Conservation (phyloP, 2,888 invertebrate genomes). For the Calameuta pallipes region DNA sequence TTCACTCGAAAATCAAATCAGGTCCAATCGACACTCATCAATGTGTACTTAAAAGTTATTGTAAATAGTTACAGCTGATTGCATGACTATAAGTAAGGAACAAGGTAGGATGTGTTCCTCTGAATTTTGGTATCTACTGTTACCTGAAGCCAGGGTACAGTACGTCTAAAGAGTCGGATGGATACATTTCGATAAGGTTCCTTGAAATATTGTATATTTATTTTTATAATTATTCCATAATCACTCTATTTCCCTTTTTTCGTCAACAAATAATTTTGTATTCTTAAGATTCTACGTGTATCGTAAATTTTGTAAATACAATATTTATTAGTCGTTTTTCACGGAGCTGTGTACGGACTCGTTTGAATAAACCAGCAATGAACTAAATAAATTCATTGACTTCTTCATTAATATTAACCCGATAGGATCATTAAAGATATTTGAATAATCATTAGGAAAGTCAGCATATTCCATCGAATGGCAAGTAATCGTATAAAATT, state of each 20-base stretch:
- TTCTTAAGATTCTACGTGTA: neutral
- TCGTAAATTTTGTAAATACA: neutral
- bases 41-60: neutral
- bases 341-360: neutral
- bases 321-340: neutral
- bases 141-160: neutral
- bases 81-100: neutral
- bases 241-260: neutral
- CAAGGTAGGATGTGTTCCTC: neutral
- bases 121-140: neutral
- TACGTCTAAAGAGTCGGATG: neutral
- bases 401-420: neutral
- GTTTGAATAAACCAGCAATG: neutral
- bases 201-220: neutral
- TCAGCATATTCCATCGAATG: neutral
- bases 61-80: neutral
- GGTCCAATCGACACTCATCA: neutral
- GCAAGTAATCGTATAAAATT: neutral
- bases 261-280: neutral
- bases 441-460: neutral
- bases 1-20: neutral
- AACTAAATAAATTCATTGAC: neutral
- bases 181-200: neutral
- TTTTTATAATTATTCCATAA: neutral
- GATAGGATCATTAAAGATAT: neutral